Conservation (phyloP, 30 jellyfish, hydroid and myxozoan species). For the Rhopilema esculentum region DNA sequence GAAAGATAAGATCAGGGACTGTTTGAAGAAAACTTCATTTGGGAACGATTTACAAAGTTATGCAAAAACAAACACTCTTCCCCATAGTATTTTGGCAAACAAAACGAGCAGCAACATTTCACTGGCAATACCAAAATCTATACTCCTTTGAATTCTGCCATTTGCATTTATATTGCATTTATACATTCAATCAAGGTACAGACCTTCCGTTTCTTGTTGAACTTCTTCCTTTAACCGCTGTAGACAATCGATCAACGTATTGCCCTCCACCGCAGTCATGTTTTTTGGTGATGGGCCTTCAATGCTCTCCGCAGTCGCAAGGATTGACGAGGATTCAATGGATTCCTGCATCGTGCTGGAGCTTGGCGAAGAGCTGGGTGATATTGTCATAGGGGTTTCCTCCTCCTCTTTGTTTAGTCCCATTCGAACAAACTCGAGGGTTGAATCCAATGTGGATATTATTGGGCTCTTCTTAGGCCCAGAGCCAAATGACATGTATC, state of each 20-base stretch:
- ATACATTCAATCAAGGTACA: not conserved
- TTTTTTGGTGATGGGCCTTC: slow-evolving; percentile 72
- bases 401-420: slow-evolving; percentile 15
- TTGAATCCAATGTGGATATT: slow-evolving; percentile 53
- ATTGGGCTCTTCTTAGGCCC: slow-evolving; percentile 56
- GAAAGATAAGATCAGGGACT: no score
- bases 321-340: slow-evolving; percentile 6
- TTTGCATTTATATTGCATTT: no score
- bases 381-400: slow-evolving; percentile 57
- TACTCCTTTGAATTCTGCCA: no score
- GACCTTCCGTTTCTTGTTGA: slow-evolving; percentile 58
- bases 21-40: no score
- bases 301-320: slow-evolving; percentile 54
- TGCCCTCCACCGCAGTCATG: slow-evolving; percentile 57
- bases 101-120: no score
- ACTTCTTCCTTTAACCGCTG: slow-evolving; percentile 64
- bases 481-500: slow-evolving; percentile 41
- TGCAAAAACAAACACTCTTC: no score
- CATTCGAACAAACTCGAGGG: slow-evolving; percentile 43
- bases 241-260: slow-evolving; percentile 40
- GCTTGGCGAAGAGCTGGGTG: slow-evolving; percentile 71
- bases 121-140: no score
- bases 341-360: slow-evolving; percentile 19
- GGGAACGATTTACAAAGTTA: no score
- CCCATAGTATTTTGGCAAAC: no score